These are phyloP conservation scores for Leiothrix lutea DNA, from an alignment of 2,113 vertebrate species.

Conservation along the genomic window DNA sequence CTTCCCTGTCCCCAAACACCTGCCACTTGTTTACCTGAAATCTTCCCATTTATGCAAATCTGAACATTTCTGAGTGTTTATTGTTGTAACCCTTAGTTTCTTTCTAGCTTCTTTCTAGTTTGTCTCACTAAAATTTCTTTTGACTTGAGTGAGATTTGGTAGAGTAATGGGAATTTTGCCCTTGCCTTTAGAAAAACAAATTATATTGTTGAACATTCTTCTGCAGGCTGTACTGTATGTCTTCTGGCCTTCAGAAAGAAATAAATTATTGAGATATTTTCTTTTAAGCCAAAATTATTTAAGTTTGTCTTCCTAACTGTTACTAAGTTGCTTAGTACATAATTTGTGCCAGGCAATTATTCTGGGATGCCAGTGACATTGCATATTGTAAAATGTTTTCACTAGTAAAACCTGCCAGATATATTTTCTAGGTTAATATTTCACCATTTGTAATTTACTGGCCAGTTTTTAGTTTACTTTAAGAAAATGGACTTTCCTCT, in stretches of 20 bases:
- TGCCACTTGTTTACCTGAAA: neutral
- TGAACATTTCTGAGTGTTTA: neutral
- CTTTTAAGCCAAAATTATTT: neutral
- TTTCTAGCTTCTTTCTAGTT: neutral
- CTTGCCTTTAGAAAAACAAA: neutral
- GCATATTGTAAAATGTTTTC: neutral
- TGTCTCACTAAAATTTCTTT: neutral
- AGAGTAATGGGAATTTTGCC: neutral
- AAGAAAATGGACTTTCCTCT: neutral
- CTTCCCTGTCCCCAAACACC: neutral
- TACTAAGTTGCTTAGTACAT: neutral
- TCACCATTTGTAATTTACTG: neutral
- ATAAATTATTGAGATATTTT: neutral
- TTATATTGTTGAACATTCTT: neutral
- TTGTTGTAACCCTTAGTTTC: neutral
- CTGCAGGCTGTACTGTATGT: neutral
- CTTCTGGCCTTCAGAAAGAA: neutral
- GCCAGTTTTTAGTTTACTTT: neutral
- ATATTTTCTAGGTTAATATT: neutral
- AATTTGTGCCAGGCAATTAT: neutral
- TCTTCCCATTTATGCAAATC: neutral
- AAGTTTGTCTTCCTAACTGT: neutral
- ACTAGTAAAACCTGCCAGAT: neutral
- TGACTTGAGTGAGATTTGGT: neutral
- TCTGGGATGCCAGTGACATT: neutral